Evolutionary conservation across 2,797 vertebrate species (phyloP).

Genomic region (Eurystomus glaucurus): DNA sequence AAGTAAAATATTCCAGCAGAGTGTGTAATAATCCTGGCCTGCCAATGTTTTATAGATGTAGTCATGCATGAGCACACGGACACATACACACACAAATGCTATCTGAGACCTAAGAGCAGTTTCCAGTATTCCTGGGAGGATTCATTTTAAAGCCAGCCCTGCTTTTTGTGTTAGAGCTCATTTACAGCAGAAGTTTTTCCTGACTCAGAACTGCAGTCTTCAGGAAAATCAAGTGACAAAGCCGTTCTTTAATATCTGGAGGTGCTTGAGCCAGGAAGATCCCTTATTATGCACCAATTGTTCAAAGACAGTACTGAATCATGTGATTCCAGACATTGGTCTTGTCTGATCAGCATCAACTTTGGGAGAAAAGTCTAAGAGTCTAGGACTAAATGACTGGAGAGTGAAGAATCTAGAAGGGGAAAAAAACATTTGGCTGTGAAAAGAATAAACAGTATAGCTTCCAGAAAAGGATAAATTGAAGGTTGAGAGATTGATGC

Average conservation of each 20-base stretch:
- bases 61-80: neutral
- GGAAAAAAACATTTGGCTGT: neutral
- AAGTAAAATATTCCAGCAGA: neutral
- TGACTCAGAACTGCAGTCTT: neutral
- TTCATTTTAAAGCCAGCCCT: neutral
- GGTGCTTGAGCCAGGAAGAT: neutral
- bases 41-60: neutral
- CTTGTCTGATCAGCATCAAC: neutral
- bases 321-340: rapidly evolving
- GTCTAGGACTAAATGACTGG: neutral
- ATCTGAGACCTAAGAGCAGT: neutral
- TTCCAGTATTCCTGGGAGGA: neutral
- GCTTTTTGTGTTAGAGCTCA: neutral
- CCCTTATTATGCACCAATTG: neutral
- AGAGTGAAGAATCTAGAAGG: neutral
- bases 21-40: neutral
- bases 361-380: neutral
- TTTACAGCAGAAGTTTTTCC: neutral
- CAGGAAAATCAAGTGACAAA: neutral
- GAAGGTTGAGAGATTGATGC: neutral
- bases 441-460: neutral
- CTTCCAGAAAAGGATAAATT: neutral
- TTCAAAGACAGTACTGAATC: neutral
- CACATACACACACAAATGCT: neutral
- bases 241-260: neutral